These are phyloP conservation scores for Daphoenositta chrysoptera DNA, from an alignment of 2,113 vertebrate species.

Conservation along the genomic window DNA sequence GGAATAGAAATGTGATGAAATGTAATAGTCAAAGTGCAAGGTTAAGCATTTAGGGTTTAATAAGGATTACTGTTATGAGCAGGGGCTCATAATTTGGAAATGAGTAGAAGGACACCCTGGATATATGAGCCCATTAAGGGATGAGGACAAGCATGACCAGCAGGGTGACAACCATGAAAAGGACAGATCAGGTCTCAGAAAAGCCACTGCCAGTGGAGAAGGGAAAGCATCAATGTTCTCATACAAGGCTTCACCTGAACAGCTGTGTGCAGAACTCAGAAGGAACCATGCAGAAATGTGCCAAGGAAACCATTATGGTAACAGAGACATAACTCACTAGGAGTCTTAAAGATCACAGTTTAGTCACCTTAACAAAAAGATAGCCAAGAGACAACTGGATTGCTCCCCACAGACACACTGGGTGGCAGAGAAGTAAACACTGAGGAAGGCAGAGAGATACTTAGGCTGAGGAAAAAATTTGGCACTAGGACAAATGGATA, in stretches of 20 bases:
- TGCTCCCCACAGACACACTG: neutral
- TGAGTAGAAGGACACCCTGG: neutral
- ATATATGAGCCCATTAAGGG: neutral
- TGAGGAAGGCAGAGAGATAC: neutral
- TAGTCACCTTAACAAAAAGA: neutral
- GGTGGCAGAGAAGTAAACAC: neutral
- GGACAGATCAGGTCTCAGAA: neutral
- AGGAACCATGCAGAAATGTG: neutral
- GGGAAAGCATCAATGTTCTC: neutral
- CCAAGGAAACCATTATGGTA: neutral
- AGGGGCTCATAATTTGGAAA: neutral
- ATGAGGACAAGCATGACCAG: neutral
- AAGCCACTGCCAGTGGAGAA: neutral
- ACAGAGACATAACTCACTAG: neutral
- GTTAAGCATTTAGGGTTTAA: constrained; percentile 28
- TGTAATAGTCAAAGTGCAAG: constrained; percentile 12
- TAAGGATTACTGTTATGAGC: neutral
- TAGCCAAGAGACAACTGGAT: neutral
- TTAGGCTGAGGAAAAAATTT: constrained; percentile 5
- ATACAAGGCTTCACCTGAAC: neutral
- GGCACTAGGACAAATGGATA: constrained; percentile 11
- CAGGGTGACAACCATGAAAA: neutral
- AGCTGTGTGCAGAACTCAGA: neutral
- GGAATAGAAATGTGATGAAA: constrained; percentile 18
- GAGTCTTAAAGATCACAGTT: neutral